phyloP scores from a whole-genome alignment of 2,113 vertebrate species.

The Ailurus styani region DNA sequence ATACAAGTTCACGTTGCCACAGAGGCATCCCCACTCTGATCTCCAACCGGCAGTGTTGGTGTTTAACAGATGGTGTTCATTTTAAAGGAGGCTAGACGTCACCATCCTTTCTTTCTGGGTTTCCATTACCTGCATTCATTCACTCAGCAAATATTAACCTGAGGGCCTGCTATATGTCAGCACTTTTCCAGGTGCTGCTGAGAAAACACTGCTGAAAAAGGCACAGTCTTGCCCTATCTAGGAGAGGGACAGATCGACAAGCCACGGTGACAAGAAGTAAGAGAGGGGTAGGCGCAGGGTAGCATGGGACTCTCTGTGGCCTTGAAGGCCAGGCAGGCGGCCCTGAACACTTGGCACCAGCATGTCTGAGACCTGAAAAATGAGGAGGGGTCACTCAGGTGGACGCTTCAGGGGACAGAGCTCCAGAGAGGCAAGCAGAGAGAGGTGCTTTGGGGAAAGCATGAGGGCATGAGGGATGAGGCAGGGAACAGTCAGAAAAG shows the following conservation, averaged over 20 bases:
- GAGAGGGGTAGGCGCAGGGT: not conserved
- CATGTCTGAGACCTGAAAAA: not conserved
- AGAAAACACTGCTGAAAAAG: not conserved
- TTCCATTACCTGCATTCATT: not conserved
- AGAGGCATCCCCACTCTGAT: not conserved
- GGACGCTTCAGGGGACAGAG: not conserved
- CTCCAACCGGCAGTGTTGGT: not conserved
- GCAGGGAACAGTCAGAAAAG: not conserved
- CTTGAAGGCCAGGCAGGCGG: not conserved
- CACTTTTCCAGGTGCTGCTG: not conserved
- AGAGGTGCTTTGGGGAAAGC: not conserved
- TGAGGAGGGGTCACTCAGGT: not conserved
- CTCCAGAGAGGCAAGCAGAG: not conserved
- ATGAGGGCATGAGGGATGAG: rapidly evolving
- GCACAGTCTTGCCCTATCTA: not conserved
- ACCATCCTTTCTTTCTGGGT: not conserved
- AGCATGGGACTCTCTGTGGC: not conserved
- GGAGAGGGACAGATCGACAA: not conserved
- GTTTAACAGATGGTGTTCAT: not conserved
- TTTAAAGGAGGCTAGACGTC: not conserved
- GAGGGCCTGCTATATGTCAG: not conserved
- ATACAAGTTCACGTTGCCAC: not conserved
- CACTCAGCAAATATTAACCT: not conserved
- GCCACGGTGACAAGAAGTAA: not conserved
- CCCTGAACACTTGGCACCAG: not conserved